A percentile compares a stretch with the other conserved stretches of the same genome.
phyloP scores from a whole-genome alignment of 2,113 vertebrate species.

The Gnathonemus longibarbis region DNA sequence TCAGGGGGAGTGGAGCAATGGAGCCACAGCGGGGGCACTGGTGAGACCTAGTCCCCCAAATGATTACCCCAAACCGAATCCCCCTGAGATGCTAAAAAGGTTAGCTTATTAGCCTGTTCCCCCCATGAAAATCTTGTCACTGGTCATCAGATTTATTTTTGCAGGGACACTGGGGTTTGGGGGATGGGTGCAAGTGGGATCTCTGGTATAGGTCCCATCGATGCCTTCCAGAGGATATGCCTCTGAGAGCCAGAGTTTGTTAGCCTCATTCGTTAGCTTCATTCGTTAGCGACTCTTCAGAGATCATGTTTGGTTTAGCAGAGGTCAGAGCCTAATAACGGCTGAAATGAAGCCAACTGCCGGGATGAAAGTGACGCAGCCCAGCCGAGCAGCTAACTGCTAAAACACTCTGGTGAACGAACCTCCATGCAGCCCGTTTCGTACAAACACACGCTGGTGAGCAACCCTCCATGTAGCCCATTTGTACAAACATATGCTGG shows the following conservation, averaged over 20 bases:
- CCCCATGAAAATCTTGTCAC: neutral
- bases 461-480: neutral
- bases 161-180: neutral
- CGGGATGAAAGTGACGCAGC: constrained; percentile 3
- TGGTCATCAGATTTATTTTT: neutral
- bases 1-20: neutral
- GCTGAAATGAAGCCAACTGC: neutral
- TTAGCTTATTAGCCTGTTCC: neutral
- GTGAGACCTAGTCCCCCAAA: neutral
- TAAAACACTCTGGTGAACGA: neutral
- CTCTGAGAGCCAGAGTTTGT: neutral
- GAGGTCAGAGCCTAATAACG: neutral
- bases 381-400: neutral
- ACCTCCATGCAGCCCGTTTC: neutral
- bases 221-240: neutral
- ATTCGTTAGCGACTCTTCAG: neutral
- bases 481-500: neutral
- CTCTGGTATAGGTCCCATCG: neutral
- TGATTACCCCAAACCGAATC: neutral
- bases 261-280: neutral
- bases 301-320: neutral
- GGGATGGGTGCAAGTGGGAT: neutral
- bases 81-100: neutral
- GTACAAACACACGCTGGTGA: neutral
- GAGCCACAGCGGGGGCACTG: neutral